A percentile compares a stretch with the other conserved stretches of the same genome.
phyloP scores from a whole-genome alignment of 2,888 invertebrate species.

The Dynastes maya region DNA sequence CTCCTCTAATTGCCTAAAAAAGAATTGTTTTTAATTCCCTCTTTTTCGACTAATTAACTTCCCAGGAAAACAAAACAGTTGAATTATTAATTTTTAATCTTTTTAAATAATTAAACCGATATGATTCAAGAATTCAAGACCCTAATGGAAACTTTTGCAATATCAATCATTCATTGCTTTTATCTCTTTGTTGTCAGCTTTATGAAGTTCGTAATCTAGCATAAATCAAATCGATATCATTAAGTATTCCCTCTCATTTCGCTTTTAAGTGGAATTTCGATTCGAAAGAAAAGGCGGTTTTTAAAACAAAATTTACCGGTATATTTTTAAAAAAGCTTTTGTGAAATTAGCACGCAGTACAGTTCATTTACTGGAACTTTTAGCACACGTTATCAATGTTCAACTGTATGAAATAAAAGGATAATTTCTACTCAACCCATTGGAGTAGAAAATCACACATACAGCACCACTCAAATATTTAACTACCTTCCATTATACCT shows the following conservation, averaged over 20 bases:
- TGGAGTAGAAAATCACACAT: conserved; percentile 9
- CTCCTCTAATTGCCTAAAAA: not conserved
- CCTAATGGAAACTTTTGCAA: not conserved
- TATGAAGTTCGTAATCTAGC: conserved; percentile 24
- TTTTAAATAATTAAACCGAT: conserved; percentile 18
- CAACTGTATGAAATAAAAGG: conserved; percentile 7
- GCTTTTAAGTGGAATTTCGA: conserved; percentile 1
- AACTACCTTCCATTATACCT: not conserved
- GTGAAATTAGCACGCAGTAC: conserved; percentile 6
- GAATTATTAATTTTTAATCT: conserved; percentile 29
- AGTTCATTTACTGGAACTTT: conserved; percentile 12
- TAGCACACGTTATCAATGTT: conserved; percentile 12
- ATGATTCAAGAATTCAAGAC: not conserved
- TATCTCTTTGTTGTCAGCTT: conserved; percentile 12
- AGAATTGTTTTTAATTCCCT: not conserved
- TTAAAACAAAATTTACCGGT: conserved; percentile 20
- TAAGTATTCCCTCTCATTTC: not conserved
- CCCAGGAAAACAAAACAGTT: not conserved
- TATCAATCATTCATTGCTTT: not conserved
- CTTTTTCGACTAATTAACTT: conserved; percentile 8
- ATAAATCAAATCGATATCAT: conserved; percentile 23
- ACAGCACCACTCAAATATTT: not conserved
- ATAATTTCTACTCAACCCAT: not conserved
- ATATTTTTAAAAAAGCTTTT: not conserved
- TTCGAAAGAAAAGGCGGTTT: not conserved